Evolutionary conservation across 2,797 vertebrate genomes (phyloP).

Genomic region (Channallabes apus): DNA sequence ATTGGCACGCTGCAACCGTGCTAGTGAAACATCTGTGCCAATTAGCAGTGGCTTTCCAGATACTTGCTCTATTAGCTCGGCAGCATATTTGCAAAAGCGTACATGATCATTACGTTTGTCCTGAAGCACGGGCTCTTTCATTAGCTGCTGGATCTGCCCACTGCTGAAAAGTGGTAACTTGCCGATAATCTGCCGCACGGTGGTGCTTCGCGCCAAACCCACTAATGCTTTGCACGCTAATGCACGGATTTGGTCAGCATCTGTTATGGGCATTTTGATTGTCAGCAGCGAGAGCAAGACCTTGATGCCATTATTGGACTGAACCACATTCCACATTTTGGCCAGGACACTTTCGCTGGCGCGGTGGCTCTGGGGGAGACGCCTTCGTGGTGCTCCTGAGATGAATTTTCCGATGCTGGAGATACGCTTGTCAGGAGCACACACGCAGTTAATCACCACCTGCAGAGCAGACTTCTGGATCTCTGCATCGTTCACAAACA

Average conservation of each 20-base stretch:
- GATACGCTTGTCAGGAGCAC: conserved; percentile 93
- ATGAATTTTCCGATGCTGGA: conserved; percentile 98
- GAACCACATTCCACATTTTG: conserved; percentile 99
- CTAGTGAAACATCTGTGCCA: conserved; percentile 93
- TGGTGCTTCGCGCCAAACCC: conserved; percentile 89
- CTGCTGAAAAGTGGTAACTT: conserved; percentile 98
- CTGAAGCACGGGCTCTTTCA: conserved; percentile 98
- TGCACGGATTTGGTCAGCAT: conserved; percentile 95
- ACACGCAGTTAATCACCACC: conserved; percentile 97
- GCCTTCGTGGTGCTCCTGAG: conserved; percentile 90
- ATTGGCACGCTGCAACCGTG: conserved; percentile 92
- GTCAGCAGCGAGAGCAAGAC: conserved; percentile 93
- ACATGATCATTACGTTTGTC: conserved; percentile 98
- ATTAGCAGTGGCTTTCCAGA: conserved; percentile 94
- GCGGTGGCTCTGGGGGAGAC: conserved; percentile 87
- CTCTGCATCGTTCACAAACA: conserved; percentile 97
- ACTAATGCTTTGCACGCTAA: conserved; percentile 95
- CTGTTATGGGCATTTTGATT: conserved; percentile 98
- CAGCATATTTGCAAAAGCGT: conserved; percentile 96
- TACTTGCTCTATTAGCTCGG: conserved; percentile 93
- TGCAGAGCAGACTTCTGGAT: conserved; percentile 99
- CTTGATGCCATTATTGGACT: conserved; percentile 99
- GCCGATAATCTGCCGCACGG: conserved; percentile 96
- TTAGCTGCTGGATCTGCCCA: conserved; percentile 97
- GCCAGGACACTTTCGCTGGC: conserved; percentile 89